Percentiles rank a stretch among this genome's conserved stretches.
Evolutionary conservation across 1,140 invertebrate genomes (phyloP).

Genomic region (Sminthurides bifidus): DNA sequence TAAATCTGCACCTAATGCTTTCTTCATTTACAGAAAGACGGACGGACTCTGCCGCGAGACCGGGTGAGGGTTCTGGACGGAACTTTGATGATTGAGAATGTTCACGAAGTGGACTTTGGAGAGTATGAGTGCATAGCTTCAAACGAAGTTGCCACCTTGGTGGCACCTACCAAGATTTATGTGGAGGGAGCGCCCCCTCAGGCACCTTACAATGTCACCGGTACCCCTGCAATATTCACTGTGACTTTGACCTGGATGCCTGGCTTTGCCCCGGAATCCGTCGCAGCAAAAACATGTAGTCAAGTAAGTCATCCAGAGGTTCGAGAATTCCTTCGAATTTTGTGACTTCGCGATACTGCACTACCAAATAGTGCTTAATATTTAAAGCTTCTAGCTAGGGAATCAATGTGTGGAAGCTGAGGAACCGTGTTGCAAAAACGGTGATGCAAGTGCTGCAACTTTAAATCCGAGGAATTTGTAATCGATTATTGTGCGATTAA

Average conservation of each 20-base stretch:
- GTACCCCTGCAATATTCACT: constrained; percentile 71
- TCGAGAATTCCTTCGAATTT: too few relatives aligned
- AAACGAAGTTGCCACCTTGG: constrained; percentile 88
- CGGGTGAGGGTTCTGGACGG: constrained; percentile 64
- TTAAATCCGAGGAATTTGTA: too few relatives aligned
- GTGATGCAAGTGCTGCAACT: too few relatives aligned
- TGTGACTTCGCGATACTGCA: too few relatives aligned
- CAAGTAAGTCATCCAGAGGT: too few relatives aligned
- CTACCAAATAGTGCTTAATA: too few relatives aligned
- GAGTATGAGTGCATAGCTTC: constrained; percentile 82
- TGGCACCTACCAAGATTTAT: constrained; percentile 75
- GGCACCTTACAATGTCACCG: constrained; percentile 85
- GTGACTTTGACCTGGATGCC: constrained; percentile 85
- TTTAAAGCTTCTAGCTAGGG: too few relatives aligned
- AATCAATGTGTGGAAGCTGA: too few relatives aligned
- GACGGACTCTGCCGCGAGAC: constrained; percentile 62
- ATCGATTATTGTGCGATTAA: too few relatives aligned
- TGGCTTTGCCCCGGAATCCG: constrained; percentile 82
- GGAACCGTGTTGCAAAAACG: too few relatives aligned
- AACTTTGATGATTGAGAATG: constrained; percentile 79
- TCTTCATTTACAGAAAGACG: constrained; percentile 51
- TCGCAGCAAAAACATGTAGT: constrained; percentile 89
- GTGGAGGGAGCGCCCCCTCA: constrained; percentile 92
- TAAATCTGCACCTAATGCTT: too few relatives aligned
- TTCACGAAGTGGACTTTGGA: constrained; percentile 80